phyloP scores from a whole-genome alignment of 2,888 invertebrate species.

The Papilio protenor region DNA sequence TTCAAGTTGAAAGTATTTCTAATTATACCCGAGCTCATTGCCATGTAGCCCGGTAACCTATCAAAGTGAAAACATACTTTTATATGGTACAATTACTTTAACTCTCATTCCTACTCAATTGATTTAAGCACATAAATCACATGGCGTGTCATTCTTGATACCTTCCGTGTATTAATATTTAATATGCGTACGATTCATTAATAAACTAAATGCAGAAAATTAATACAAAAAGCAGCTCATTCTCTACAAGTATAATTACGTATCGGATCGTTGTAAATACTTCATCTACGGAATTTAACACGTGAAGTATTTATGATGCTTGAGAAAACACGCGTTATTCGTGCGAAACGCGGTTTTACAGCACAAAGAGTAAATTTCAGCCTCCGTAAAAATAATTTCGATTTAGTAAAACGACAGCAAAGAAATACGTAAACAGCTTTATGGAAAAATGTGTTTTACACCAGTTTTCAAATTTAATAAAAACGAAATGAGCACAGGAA shows the following conservation, averaged over 20 bases:
- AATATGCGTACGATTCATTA: slow-evolving; percentile 4
- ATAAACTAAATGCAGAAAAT: slow-evolving; percentile 5
- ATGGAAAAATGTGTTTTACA: neutral
- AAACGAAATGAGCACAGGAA: neutral
- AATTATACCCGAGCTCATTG: neutral
- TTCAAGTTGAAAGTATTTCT: neutral
- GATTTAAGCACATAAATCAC: neutral
- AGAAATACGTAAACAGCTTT: neutral
- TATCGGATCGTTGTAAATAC: slow-evolving; percentile 10
- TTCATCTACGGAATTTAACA: slow-evolving; percentile 18
- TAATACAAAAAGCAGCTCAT: slow-evolving; percentile 17
- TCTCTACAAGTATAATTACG: neutral
- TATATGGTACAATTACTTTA: neutral
- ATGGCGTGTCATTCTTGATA: neutral
- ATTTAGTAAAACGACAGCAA: neutral
- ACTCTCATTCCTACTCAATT: neutral
- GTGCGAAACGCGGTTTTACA: slow-evolving; percentile 9
- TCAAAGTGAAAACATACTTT: neutral
- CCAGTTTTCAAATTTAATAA: neutral
- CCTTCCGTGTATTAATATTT: neutral
- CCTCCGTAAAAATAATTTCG: neutral
- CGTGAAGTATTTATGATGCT: slow-evolving; percentile 14
- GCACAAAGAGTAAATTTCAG: neutral
- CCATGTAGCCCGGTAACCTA: neutral
- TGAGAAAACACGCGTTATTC: slow-evolving; percentile 23